These are phyloP conservation scores for Pelodytes ibericus DNA, from an alignment of 2,797 vertebrate genomes.

Conservation along the genomic window DNA sequence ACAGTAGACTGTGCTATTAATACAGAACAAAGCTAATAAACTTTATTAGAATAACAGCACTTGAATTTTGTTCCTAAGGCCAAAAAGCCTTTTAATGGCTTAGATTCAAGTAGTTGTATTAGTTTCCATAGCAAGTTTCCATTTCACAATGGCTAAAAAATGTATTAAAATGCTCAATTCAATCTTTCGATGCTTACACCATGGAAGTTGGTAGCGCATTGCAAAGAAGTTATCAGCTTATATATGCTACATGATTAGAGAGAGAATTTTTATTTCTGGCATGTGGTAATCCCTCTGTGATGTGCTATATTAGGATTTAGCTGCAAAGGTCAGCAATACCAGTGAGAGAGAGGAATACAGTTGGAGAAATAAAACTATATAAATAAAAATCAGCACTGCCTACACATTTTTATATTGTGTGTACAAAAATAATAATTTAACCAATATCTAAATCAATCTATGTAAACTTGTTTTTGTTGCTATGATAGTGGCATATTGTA, in stretches of 20 bases:
- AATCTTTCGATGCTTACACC: background rate
- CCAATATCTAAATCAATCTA: no score
- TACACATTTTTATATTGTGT: background rate
- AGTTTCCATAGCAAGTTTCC: background rate
- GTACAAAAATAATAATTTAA: background rate
- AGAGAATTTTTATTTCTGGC: conserved; percentile 42
- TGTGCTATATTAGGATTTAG: conserved; percentile 52
- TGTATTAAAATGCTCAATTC: background rate
- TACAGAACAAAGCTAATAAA: background rate
- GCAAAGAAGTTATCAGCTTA: conserved; percentile 47
- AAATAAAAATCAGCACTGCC: conserved; percentile 1
- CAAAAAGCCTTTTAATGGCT: background rate
- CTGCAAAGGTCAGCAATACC: conserved; percentile 43
- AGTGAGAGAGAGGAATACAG: conserved; percentile 24
- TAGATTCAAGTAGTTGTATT: background rate
- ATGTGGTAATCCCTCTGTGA: conserved; percentile 40
- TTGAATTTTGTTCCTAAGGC: no score
- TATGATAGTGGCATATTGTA: no score
- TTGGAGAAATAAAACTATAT: background rate
- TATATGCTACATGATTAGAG: conserved; percentile 32
- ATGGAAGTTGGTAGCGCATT: conserved; percentile 32
- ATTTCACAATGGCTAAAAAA: conserved; percentile 5
- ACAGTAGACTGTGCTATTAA: no score
- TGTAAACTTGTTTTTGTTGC: no score
- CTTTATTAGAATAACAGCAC: background rate